Conservation (phyloP, 2,797 vertebrate species). For the Rhinogobio ventralis region DNA sequence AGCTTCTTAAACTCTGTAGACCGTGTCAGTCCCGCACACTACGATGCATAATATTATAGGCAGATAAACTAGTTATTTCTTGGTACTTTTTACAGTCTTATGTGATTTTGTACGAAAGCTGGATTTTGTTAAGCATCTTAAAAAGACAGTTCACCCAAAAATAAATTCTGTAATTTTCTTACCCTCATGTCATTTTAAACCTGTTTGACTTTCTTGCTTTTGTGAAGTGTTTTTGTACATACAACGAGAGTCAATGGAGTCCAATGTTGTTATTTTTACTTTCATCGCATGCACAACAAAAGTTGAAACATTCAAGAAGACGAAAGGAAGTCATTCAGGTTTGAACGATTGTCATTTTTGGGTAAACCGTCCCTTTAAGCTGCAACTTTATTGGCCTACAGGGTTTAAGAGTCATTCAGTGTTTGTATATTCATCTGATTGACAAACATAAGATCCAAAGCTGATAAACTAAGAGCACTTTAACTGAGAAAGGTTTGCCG, state of each 20-base stretch:
- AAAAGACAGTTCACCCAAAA: not conserved
- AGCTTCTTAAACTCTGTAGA: conserved; percentile 46
- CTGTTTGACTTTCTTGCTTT: not conserved
- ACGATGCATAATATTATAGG: not conserved
- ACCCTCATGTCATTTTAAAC: not conserved
- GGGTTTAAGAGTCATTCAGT: conserved; percentile 41
- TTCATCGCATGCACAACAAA: no score
- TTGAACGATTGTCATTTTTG: not conserved
- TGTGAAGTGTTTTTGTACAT: no score
- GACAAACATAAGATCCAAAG: conserved; percentile 49
- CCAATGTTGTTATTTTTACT: not conserved
- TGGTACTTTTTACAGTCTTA: conserved; percentile 11
- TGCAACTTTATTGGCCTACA: not conserved
- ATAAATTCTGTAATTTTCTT: no score
- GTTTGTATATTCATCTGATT: conserved; percentile 3
- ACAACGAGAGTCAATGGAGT: not conserved
- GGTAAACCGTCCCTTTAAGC: conserved; percentile 13
- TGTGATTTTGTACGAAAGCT: not conserved
- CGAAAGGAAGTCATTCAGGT: not conserved
- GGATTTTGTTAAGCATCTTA: not conserved
- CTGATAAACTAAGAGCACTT: conserved; percentile 56
- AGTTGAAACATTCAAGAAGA: not conserved
- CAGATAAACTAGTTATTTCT: not conserved
- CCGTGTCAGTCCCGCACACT: not conserved
- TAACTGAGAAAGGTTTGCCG: conserved; percentile 41